phyloP scores from a whole-genome alignment of 2,888 invertebrate species.

The Branchellion lobata region DNA sequence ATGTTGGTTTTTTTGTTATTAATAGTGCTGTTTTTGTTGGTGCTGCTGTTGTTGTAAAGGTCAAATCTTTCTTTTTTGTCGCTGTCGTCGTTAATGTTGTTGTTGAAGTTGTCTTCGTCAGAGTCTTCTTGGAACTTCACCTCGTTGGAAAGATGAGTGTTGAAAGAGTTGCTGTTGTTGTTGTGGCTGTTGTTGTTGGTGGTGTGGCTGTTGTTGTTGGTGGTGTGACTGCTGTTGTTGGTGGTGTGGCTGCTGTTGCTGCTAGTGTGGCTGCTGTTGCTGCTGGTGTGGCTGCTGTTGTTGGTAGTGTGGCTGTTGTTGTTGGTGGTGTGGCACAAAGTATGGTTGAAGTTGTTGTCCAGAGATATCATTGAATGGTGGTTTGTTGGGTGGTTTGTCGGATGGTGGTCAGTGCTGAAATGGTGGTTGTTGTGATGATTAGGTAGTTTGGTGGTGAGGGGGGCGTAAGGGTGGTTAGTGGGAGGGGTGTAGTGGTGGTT shows the following conservation, averaged over 20 bases:
- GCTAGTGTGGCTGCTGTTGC: neutral
- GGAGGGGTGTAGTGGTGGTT: neutral
- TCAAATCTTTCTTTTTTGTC: too few relatives aligned
- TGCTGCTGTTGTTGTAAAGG: neutral
- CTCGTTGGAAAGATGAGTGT: too few relatives aligned
- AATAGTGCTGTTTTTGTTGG: neutral
- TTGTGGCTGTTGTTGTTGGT: too few relatives aligned
- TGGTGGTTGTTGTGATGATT: too few relatives aligned
- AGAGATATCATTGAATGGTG: too few relatives aligned
- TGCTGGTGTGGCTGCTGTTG: neutral
- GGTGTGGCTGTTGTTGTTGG: neutral
- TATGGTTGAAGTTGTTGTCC: too few relatives aligned
- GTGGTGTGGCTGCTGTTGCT: neutral
- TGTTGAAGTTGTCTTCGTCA: neutral
- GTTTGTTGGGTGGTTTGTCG: too few relatives aligned
- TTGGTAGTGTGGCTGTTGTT: neutral
- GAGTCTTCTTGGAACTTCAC: neutral
- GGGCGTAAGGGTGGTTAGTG: too few relatives aligned
- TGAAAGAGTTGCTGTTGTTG: too few relatives aligned
- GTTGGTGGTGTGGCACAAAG: too few relatives aligned
- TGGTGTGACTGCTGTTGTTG: neutral
- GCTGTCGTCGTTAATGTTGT: neutral
- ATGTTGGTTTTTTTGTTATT: neutral
- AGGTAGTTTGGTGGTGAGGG: too few relatives aligned
- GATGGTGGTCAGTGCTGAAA: too few relatives aligned